Evolutionary conservation across 1,140 invertebrate species (phyloP).

Genomic region (Homalodisca vitripennis): DNA sequence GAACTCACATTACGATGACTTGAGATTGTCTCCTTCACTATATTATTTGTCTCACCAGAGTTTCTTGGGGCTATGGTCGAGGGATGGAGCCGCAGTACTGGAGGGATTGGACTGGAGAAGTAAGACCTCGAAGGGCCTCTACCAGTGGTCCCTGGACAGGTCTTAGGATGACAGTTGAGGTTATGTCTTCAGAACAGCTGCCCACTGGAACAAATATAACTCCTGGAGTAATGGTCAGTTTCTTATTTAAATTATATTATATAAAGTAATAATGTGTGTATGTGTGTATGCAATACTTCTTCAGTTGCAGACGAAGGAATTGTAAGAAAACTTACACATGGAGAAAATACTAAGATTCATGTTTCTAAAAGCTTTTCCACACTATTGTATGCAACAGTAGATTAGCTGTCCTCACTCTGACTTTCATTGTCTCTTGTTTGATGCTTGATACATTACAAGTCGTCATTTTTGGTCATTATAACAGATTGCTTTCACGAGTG

Average conservation of each 20-base stretch:
- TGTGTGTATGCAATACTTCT: neutral
- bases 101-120: slow-evolving; percentile 27
- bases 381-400: neutral
- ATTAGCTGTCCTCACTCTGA: neutral
- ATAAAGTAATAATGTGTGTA: neutral
- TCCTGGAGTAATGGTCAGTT: slow-evolving; percentile 34
- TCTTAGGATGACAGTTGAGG: slow-evolving; percentile 35
- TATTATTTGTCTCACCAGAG: too few relatives aligned
- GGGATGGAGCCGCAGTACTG: slow-evolving; percentile 21
- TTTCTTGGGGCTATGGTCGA: slow-evolving; percentile 24
- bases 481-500: too few relatives aligned
- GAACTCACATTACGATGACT: neutral
- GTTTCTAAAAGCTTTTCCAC: neutral
- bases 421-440: neutral
- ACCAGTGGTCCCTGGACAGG: slow-evolving; percentile 38
- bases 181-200: slow-evolving; percentile 29
- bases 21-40: neutral
- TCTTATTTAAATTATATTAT: neutral
- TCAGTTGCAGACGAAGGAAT: neutral
- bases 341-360: neutral
- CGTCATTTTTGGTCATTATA: too few relatives aligned
- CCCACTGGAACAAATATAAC: slow-evolving; percentile 33
- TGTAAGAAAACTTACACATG: neutral
- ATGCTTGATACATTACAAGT: too few relatives aligned
- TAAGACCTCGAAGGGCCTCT: slow-evolving; percentile 37